Evolutionary conservation across 2,888 invertebrate species (phyloP).

Genomic region (Ditula angustiorana): DNA sequence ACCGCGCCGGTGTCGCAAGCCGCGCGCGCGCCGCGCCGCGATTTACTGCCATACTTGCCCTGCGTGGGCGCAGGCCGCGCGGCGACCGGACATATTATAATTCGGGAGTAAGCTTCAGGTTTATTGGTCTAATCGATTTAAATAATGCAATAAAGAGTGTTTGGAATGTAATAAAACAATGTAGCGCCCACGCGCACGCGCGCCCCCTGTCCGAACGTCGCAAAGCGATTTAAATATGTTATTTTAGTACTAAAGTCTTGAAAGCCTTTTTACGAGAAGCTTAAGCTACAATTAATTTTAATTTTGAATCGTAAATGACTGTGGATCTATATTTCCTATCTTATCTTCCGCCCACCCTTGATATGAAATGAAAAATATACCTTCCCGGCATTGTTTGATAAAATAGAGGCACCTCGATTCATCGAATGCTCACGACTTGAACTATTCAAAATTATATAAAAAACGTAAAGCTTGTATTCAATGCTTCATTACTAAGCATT

Average conservation of each 20-base stretch:
- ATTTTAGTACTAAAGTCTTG: background rate
- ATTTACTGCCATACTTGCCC: conserved; percentile 47
- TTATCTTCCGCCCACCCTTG: background rate
- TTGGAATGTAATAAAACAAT: conserved; percentile 30
- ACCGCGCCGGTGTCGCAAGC: conserved; percentile 40
- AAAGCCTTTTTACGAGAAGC: background rate
- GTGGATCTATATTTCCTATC: background rate
- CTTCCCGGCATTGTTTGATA: background rate
- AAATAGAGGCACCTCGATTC: no score
- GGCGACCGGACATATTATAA: background rate
- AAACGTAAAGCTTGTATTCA: no score
- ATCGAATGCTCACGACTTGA: no score
- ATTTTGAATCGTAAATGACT: background rate
- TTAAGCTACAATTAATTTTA: background rate
- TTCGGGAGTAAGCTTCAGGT: conserved; percentile 27
- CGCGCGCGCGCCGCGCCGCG: conserved; percentile 37
- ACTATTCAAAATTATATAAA: no score
- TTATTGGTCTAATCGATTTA: conserved; percentile 38
- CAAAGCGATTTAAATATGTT: background rate
- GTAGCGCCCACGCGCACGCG: conserved; percentile 13
- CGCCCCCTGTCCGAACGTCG: background rate
- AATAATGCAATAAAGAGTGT: conserved; percentile 21
- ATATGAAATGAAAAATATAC: background rate
- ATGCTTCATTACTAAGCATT: no score
- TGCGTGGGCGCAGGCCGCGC: conserved; percentile 44